Percentiles rank a stretch among this genome's conserved stretches.
These are phyloP conservation scores for Triplophysa bombifrons DNA, from an alignment of 2,797 vertebrate genomes.

Conservation along the genomic window DNA sequence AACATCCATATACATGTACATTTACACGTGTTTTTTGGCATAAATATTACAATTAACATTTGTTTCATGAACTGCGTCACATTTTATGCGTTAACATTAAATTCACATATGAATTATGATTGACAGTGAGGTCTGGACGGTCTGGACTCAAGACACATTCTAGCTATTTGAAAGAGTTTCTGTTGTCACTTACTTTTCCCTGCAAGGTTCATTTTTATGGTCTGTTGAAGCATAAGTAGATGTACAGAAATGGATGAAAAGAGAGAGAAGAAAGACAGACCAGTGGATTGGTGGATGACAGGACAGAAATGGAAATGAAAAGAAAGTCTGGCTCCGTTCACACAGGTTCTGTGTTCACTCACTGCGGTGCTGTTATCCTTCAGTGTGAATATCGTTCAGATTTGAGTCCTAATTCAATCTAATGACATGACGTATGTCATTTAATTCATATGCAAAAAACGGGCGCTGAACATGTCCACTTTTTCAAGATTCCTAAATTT, in stretches of 20 bases:
- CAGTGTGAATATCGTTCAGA: neutral
- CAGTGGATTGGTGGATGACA: conserved; percentile 29
- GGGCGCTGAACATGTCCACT: too few species aligned
- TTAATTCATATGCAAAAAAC: too few species aligned
- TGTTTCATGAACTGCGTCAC: too few species aligned
- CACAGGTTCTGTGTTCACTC: conserved; percentile 55
- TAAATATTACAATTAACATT: too few species aligned
- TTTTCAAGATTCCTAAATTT: too few species aligned
- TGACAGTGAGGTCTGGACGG: neutral
- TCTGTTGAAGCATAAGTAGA: conserved; percentile 6
- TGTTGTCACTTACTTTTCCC: neutral
- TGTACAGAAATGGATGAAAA: conserved; percentile 33
- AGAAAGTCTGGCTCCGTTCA: conserved; percentile 10
- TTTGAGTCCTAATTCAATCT: neutral
- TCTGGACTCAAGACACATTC: neutral
- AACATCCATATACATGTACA: too few species aligned
- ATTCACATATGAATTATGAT: neutral
- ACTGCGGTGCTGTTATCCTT: conserved; percentile 28
- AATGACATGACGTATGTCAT: neutral
- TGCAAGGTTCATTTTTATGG: neutral
- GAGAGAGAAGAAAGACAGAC: conserved; percentile 44
- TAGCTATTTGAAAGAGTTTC: neutral
- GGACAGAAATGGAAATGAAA: neutral
- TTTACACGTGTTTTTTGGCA: too few species aligned
- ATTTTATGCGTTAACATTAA: too few species aligned